Conservation (phyloP, 2,113 vertebrate genomes). For the Megaceryle torquata region DNA sequence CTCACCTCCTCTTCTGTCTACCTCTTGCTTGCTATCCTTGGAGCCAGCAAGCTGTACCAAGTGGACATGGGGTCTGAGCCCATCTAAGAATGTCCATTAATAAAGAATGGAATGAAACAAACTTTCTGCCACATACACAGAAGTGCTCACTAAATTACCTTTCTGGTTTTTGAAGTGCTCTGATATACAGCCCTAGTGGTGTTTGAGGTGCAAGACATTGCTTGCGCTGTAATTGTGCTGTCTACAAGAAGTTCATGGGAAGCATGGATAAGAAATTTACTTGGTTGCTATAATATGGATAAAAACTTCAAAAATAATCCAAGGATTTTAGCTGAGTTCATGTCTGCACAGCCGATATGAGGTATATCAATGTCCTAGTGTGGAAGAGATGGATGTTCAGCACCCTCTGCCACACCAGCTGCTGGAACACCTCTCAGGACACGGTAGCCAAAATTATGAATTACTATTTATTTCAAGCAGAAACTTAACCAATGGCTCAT, state of each 20-base stretch:
- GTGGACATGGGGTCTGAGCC: neutral
- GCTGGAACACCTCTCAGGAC: neutral
- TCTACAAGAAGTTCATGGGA: neutral
- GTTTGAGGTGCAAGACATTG: neutral
- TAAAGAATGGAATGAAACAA: neutral
- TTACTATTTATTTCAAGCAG: neutral
- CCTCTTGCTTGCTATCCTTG: neutral
- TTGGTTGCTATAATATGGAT: neutral
- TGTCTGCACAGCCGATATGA: neutral
- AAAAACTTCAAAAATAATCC: neutral
- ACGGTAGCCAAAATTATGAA: neutral
- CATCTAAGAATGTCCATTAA: neutral
- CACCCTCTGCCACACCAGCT: neutral
- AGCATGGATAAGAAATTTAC: neutral
- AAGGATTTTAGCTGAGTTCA: neutral
- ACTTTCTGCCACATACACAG: neutral
- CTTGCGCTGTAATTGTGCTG: neutral
- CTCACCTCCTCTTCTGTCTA: neutral
- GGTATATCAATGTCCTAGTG: neutral
- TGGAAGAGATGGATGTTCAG: neutral
- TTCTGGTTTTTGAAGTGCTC: neutral
- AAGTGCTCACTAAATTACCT: neutral
- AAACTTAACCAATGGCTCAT: neutral
- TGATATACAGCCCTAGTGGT: neutral
- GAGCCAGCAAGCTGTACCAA: neutral